A percentile compares a stretch with the other conserved stretches of the same genome.
These are phyloP conservation scores for Hydraecia micacea DNA, from an alignment of 2,888 invertebrate species.

Conservation along the genomic window DNA sequence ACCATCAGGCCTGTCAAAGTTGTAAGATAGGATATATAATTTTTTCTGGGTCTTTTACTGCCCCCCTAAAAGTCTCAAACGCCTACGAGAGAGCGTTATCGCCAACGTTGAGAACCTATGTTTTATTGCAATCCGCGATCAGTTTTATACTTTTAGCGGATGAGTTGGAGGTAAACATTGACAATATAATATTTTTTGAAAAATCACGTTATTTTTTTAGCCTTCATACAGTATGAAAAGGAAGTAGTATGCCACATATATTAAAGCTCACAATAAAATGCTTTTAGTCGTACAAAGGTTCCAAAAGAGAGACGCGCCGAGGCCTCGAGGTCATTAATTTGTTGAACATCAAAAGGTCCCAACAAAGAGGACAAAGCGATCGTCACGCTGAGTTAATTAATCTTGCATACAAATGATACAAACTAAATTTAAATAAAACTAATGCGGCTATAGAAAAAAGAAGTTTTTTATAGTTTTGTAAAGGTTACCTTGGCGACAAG, in stretches of 20 bases:
- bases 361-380: constrained; percentile 40
- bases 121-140: no score
- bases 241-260: constrained; percentile 10
- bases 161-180: neutral
- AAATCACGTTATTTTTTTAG: neutral
- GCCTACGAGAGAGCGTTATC: no score
- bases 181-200: neutral
- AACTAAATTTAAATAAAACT: constrained; percentile 21
- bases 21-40: neutral
- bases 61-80: no score
- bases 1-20: no score
- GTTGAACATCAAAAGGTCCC: constrained; percentile 38
- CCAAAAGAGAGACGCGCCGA: constrained; percentile 35
- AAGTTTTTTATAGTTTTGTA: constrained; percentile 8
- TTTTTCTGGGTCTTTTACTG: neutral
- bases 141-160: neutral
- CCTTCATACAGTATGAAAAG: constrained; percentile 1
- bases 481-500: neutral
- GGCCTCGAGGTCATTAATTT: constrained; percentile 51
- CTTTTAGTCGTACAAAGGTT: constrained; percentile 48
- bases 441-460: neutral
- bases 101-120: no score
- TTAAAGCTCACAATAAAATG: constrained; percentile 44
- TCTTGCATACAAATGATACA: constrained; percentile 33
- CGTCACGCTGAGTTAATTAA: constrained; percentile 47